phyloP scores from a whole-genome alignment of 2,797 vertebrate genomes.

The Poecilia gillii region DNA sequence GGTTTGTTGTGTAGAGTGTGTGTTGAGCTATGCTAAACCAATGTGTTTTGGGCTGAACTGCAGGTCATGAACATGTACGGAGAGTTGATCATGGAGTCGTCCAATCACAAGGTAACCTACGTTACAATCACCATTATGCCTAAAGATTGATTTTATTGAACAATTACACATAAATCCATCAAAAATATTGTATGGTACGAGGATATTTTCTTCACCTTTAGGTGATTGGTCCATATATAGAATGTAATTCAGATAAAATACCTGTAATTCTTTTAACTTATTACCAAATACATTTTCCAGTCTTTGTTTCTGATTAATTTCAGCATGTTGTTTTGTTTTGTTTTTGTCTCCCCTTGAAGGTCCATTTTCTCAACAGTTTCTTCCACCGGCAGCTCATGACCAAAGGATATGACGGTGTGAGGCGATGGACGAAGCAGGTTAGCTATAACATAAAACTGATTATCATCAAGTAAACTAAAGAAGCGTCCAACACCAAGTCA shows the following conservation, averaged over 20 bases:
- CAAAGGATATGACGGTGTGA: conserved; percentile 98
- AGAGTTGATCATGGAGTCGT: conserved; percentile 94
- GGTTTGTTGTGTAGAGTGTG: background rate
- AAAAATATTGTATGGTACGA: no score
- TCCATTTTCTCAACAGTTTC: conserved; percentile 99
- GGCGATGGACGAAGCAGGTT: conserved; percentile 98
- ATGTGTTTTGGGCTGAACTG: conserved; percentile 44
- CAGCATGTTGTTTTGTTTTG: background rate
- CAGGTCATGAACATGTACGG: conserved; percentile 99
- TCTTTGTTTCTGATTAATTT: background rate
- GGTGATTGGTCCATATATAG: background rate
- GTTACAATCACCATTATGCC: background rate
- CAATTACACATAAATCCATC: background rate
- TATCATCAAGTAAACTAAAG: background rate
- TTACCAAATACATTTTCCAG: background rate
- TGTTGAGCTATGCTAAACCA: background rate
- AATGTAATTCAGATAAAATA: background rate
- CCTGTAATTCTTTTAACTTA: background rate
- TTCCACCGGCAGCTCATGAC: conserved; percentile 97
- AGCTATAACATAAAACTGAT: background rate
- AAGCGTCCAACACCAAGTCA: background rate
- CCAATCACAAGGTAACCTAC: conserved; percentile 89
- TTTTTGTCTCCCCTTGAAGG: conserved; percentile 73
- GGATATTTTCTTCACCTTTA: background rate
- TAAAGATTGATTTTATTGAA: background rate